Evolutionary conservation across 2,113 vertebrate genomes (phyloP).

Genomic region (Toxostoma redivivum): DNA sequence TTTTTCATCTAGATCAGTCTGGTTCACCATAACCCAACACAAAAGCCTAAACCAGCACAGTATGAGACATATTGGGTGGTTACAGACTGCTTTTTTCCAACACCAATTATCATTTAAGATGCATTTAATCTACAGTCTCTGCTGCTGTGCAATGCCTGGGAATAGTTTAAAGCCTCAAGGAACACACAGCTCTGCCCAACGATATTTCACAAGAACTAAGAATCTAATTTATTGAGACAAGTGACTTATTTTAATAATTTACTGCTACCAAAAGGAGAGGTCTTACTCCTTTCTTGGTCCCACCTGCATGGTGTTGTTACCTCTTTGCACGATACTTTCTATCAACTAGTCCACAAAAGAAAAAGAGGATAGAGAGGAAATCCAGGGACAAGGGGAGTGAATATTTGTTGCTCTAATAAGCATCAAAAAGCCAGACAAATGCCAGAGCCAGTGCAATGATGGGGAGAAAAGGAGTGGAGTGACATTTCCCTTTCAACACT

Average conservation of each 20-base stretch:
- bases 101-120: neutral
- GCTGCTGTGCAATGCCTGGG: neutral
- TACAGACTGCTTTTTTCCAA: neutral
- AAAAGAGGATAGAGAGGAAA: fast-evolving
- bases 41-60: neutral
- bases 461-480: neutral
- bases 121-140: neutral
- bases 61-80: neutral
- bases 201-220: neutral
- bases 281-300: neutral
- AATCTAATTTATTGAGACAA: neutral
- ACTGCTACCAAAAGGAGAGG: neutral
- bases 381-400: neutral
- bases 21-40: neutral
- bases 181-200: neutral
- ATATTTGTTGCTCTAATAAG: neutral
- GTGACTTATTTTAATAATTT: neutral
- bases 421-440: neutral
- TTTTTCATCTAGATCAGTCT: neutral
- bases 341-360: neutral
- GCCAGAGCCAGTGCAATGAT: neutral
- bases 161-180: neutral
- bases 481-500: neutral
- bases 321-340: neutral
- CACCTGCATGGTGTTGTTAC: neutral